Conservation (phyloP, 92 coral and sea anemone genomes). For the Zoanthus sansibaricus region DNA sequence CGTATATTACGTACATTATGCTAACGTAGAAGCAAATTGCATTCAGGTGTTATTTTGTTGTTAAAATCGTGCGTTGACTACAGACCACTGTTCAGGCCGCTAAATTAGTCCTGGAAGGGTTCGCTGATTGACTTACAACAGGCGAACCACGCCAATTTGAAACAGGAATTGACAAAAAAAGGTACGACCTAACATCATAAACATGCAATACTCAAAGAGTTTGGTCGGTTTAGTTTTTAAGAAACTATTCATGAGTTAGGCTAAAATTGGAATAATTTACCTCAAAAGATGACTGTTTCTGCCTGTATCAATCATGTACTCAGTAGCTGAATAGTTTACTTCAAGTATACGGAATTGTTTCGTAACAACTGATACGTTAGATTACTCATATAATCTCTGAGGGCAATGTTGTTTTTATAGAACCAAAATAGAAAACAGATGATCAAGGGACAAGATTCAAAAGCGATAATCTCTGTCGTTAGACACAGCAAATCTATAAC, state of each 20-base stretch:
- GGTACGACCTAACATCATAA: neutral
- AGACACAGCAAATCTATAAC: neutral
- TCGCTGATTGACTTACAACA: conserved; percentile 24
- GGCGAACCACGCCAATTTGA: conserved; percentile 25
- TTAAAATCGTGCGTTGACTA: neutral
- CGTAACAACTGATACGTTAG: neutral
- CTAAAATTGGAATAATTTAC: neutral
- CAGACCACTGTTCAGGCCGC: neutral
- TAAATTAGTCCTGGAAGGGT: neutral
- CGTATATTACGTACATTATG: neutral
- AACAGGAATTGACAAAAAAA: neutral
- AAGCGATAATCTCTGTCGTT: neutral
- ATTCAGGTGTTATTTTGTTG: neutral
- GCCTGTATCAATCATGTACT: neutral
- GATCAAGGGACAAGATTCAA: neutral
- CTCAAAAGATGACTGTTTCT: neutral
- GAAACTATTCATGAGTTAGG: neutral
- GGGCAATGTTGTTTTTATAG: neutral
- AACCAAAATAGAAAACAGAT: neutral
- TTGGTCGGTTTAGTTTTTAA: neutral
- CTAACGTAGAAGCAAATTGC: neutral
- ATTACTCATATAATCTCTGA: neutral
- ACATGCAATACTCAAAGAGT: neutral
- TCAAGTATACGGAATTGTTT: neutral
- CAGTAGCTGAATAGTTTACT: neutral